Percentiles rank a stretch among this genome's conserved stretches.
Conservation (phyloP, 2,888 invertebrate species). For the Taphrorychus bicolor region DNA sequence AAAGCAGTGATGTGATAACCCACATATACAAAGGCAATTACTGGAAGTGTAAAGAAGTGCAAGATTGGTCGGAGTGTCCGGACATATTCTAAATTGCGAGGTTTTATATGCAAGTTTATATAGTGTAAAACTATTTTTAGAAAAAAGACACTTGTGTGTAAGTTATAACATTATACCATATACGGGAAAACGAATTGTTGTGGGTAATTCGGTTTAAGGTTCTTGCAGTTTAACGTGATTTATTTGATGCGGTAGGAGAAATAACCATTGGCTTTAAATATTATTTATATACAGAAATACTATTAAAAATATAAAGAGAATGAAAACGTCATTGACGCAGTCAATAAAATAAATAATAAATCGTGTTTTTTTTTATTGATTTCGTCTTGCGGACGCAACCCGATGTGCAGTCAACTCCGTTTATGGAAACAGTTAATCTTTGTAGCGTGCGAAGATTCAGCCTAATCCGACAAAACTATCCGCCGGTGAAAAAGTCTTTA, state of each 20-base stretch:
- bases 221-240: background rate
- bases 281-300: background rate
- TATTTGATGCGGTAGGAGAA: background rate
- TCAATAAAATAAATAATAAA: too few species aligned
- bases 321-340: background rate
- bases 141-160: background rate
- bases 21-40: constrained; percentile 89
- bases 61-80: constrained; percentile 91
- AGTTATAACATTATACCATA: constrained; percentile 12
- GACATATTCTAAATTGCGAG: constrained; percentile 75
- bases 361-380: too few species aligned
- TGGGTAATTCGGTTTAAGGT: background rate
- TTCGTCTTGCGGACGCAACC: too few species aligned
- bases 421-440: too few species aligned
- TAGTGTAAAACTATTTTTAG: background rate
- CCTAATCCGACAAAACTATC: too few species aligned
- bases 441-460: too few species aligned
- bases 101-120: background rate
- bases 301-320: background rate
- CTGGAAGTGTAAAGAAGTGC: constrained; percentile 89
- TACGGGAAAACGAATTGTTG: background rate
- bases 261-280: background rate
- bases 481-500: too few species aligned
- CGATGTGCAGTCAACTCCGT: too few species aligned
- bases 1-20: constrained; percentile 70